Conservation (phyloP, 2,888 invertebrate species). For the Drosophila yooni region DNA sequence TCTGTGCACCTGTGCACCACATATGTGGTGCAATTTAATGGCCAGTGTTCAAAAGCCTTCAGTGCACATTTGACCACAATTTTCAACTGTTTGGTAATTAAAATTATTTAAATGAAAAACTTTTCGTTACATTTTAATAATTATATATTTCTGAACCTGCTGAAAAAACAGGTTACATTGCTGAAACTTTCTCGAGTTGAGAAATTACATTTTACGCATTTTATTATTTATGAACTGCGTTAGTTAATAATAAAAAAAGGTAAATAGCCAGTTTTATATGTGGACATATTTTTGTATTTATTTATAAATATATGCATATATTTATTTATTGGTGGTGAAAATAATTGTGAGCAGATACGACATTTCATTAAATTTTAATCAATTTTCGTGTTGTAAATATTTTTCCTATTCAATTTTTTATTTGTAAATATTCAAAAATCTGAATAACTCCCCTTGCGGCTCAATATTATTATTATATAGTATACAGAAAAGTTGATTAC, state of each 20-base stretch:
- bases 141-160: not conserved
- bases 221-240: not conserved
- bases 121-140: not conserved
- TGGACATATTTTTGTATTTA: too few relatives aligned
- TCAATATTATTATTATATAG: not conserved
- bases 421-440: not conserved
- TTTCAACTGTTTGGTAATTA: constrained; percentile 6
- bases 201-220: not conserved
- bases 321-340: not conserved
- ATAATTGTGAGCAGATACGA: not conserved
- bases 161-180: not conserved
- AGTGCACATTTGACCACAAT: constrained; percentile 20
- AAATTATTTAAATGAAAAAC: not conserved
- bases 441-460: not conserved
- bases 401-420: not conserved
- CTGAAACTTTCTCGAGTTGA: not conserved
- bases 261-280: too few relatives aligned
- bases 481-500: not conserved
- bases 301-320: not conserved
- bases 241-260: not conserved
- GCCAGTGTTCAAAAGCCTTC: constrained; percentile 8
- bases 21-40: constrained; percentile 34
- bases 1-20: constrained; percentile 22
- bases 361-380: not conserved
- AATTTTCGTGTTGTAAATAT: not conserved